Evolutionary conservation across 2,888 invertebrate species (phyloP).

Genomic region (Leucophenga montana): DNA sequence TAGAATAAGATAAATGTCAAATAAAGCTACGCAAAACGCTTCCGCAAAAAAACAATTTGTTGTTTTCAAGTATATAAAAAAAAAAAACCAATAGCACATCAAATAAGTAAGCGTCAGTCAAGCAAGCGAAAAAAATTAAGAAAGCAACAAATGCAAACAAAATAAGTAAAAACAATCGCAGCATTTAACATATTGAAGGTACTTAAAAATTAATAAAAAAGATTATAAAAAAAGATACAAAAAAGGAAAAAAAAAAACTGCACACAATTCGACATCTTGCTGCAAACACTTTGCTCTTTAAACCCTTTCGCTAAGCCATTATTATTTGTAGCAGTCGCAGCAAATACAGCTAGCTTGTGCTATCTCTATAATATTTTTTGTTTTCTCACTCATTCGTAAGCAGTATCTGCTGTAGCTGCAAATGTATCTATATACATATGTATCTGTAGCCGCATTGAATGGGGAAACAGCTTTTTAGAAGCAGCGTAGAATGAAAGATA

Average conservation of each 20-base stretch:
- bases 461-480: conserved; percentile 50
- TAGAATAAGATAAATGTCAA: conserved; percentile 22
- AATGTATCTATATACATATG: conserved; percentile 11
- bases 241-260: conserved; percentile 37
- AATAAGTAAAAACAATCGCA: conserved; percentile 31
- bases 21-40: conserved; percentile 32
- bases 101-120: conserved; percentile 45
- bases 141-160: conserved; percentile 13
- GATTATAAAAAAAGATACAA: conserved; percentile 18
- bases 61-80: conserved; percentile 29
- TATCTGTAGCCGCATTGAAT: conserved; percentile 30
- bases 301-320: not conserved
- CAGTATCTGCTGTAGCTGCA: conserved; percentile 8
- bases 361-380: no score
- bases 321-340: not conserved
- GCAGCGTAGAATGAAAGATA: conserved; percentile 67
- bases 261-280: conserved; percentile 46
- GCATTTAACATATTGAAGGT: conserved; percentile 13
- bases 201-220: not conserved
- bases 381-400: not conserved
- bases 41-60: conserved; percentile 50
- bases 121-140: conserved; percentile 10
- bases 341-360: not conserved
- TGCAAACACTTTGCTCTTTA: not conserved
- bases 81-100: conserved; percentile 46